Evolutionary conservation across 2,888 invertebrate species (phyloP).

Genomic region (Dolomedes plantarius): DNA sequence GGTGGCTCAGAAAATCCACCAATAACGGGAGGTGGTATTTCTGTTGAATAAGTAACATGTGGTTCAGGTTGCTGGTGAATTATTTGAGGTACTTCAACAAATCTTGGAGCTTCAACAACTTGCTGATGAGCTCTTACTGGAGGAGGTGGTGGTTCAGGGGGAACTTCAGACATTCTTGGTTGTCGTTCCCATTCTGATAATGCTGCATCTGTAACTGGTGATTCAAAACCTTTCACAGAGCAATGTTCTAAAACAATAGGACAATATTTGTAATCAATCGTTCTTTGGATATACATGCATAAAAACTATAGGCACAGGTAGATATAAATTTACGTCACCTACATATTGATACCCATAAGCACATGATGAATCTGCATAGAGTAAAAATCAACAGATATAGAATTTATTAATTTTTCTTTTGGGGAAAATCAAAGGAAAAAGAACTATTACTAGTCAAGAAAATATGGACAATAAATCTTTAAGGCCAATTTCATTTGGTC

Average conservation of each 20-base stretch:
- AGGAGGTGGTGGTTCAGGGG: constrained; percentile 56
- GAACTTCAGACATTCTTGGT: constrained; percentile 38
- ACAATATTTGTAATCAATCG: too few species aligned
- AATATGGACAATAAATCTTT: too few species aligned
- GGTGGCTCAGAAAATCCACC: constrained; percentile 54
- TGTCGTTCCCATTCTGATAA: constrained; percentile 60
- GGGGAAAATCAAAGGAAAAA: too few species aligned
- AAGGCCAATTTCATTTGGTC: too few species aligned
- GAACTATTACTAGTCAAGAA: too few species aligned
- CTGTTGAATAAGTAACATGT: constrained; percentile 46
- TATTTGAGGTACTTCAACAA: constrained; percentile 38
- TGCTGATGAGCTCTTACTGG: constrained; percentile 1
- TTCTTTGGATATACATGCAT: too few species aligned
- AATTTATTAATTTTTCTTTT: too few species aligned
- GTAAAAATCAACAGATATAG: too few species aligned
- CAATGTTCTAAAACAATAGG: constrained; percentile 30
- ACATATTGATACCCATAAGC: too few species aligned
- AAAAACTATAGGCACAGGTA: too few species aligned
- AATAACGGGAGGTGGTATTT: constrained; percentile 53
- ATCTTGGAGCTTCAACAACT: constrained; percentile 45
- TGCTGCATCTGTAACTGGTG: constrained; percentile 36
- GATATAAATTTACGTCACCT: too few species aligned
- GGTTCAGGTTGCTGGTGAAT: constrained; percentile 56
- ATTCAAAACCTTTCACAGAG: constrained; percentile 50
- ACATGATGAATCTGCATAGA: too few species aligned